Percentiles rank a stretch among this genome's conserved stretches.
Conservation (phyloP, 2,113 vertebrate species). For the Heterocephalus glaber region DNA sequence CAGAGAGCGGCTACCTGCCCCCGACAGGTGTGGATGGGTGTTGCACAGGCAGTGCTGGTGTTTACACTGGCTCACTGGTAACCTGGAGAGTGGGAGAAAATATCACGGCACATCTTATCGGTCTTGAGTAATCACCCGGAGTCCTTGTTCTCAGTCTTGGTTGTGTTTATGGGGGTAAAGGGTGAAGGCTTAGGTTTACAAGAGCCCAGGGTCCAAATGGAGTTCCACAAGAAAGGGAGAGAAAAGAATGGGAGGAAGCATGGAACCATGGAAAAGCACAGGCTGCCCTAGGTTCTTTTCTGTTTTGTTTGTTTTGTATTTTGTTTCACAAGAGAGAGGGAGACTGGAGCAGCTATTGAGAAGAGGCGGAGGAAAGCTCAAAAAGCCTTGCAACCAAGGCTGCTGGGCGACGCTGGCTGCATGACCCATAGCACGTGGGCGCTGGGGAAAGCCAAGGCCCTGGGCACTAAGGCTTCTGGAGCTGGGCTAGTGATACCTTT, state of each 20-base stretch:
- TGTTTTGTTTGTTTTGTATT: neutral
- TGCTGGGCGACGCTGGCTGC: too few relatives aligned
- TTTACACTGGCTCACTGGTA: neutral
- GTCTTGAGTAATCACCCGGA: neutral
- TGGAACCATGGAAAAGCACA: accelerated
- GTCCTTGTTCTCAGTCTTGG: neutral
- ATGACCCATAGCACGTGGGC: accelerated
- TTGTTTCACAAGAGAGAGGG: neutral
- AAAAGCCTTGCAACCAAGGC: neutral
- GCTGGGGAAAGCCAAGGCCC: neutral
- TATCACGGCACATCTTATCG: neutral
- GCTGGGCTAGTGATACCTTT: neutral
- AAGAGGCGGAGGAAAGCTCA: neutral
- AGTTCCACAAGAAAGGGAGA: neutral
- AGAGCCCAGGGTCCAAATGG: neutral
- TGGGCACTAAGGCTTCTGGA: neutral
- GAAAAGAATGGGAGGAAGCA: neutral
- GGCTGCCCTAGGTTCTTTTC: neutral
- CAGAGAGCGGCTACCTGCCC: too few relatives aligned
- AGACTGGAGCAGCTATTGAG: neutral
- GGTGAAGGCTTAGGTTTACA: neutral
- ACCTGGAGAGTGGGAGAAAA: neutral
- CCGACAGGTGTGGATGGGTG: neutral
- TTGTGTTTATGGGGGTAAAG: neutral
- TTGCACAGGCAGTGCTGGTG: neutral